Evolutionary conservation across 1,140 invertebrate genomes (phyloP).

Genomic region (Stegodyphus mimosarum): DNA sequence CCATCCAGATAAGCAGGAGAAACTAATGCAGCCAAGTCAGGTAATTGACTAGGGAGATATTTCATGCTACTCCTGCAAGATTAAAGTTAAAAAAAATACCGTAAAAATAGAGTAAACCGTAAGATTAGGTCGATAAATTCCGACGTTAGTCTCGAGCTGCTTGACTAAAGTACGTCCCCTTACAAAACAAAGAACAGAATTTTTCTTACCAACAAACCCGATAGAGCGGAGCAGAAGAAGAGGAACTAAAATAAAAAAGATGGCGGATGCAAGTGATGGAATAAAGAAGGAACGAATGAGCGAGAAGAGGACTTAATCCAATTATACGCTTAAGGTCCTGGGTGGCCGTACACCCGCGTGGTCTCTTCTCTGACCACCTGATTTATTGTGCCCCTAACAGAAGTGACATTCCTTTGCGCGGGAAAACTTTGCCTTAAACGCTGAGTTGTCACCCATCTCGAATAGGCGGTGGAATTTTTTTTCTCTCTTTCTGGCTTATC

Average conservation of each 20-base stretch:
- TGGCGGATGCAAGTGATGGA: neutral
- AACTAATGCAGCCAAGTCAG: conserved; percentile 47
- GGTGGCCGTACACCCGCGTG: conserved; percentile 29
- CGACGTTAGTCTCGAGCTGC: conserved; percentile 37
- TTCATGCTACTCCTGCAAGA: conserved; percentile 33
- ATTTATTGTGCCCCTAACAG: conserved; percentile 42
- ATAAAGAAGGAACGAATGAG: conserved; percentile 26
- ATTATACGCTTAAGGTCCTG: conserved; percentile 53
- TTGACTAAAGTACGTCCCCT: conserved; percentile 43
- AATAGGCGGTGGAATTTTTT: neutral
- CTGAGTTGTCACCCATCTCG: conserved; percentile 34
- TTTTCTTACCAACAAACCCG: conserved; percentile 28
- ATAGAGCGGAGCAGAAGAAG: conserved; percentile 30
- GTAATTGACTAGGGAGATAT: conserved; percentile 57
- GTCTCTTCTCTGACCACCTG: conserved; percentile 50
- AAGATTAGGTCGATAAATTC: conserved; percentile 57
- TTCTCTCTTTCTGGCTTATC: neutral
- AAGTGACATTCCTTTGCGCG: conserved; percentile 38
- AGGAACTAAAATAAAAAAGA: neutral
- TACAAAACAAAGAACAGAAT: conserved; percentile 43
- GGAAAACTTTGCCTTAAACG: conserved; percentile 40
- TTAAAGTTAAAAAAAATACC: conserved; percentile 41
- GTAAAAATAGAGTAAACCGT: conserved; percentile 50
- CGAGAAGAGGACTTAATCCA: conserved; percentile 50
- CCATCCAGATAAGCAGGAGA: neutral